Conservation (phyloP, 2,888 invertebrate species). For the Steinernema carpocapsae region DNA sequence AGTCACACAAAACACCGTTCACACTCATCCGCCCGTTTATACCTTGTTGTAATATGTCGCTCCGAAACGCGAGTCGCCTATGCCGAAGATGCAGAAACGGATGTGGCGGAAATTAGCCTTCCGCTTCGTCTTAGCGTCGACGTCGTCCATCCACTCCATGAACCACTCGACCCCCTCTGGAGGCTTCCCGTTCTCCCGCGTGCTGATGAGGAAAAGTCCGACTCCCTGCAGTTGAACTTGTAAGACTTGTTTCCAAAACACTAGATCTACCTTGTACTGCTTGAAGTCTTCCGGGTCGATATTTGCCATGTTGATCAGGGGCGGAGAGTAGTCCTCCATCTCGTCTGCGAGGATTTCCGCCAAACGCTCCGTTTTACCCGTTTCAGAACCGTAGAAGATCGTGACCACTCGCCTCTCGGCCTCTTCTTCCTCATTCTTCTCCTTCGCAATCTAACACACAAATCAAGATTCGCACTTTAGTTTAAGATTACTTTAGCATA, state of each 20-base stretch:
- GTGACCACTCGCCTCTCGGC: constrained; percentile 52
- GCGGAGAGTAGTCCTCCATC: constrained; percentile 41
- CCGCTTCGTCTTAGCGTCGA: constrained; percentile 7
- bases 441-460: constrained; percentile 19
- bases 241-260: not conserved
- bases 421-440: constrained; percentile 55
- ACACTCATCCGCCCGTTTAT: not conserved
- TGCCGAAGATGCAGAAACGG: constrained; percentile 24
- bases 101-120: constrained; percentile 21
- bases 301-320: constrained; percentile 39
- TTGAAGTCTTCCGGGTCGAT: constrained; percentile 39
- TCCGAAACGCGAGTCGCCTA: constrained; percentile 27
- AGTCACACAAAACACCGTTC: not conserved
- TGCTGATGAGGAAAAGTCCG: constrained; percentile 24
- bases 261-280: constrained; percentile 39
- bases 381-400: constrained; percentile 45
- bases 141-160: constrained; percentile 31
- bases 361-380: constrained; percentile 38
- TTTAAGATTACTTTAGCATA: constrained; percentile 51
- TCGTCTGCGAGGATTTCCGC: constrained; percentile 42
- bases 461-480: constrained; percentile 20
- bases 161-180: constrained; percentile 17
- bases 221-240: not conserved
- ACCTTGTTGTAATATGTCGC: constrained; percentile 17
- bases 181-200: constrained; percentile 22